These are phyloP conservation scores for Periophthalmus magnuspinnatus DNA, from an alignment of 2,797 vertebrate species.

Conservation along the genomic window DNA sequence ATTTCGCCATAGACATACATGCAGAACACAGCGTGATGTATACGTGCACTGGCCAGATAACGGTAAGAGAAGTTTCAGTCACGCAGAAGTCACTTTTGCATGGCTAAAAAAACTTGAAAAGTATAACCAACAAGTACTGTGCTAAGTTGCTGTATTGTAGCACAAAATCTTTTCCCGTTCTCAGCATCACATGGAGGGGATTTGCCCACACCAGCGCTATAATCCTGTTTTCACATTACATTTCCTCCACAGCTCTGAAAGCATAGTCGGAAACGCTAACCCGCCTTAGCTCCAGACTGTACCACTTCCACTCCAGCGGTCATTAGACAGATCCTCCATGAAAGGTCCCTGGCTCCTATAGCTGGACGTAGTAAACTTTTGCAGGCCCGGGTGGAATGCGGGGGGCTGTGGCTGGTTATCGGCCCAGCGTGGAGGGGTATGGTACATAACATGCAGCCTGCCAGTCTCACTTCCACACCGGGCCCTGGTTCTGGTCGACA, in stretches of 20 bases:
- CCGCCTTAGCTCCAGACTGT: constrained; percentile 6
- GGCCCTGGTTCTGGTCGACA: constrained; percentile 58
- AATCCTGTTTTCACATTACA: constrained; percentile 18
- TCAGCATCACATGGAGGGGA: constrained; percentile 2
- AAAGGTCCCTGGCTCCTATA: constrained; percentile 24
- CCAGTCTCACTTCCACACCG: constrained; percentile 42
- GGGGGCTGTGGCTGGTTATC: constrained; percentile 72
- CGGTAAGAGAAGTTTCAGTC: background rate
- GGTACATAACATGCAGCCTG: constrained; percentile 56
- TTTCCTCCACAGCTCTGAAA: constrained; percentile 13
- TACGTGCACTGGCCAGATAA: background rate
- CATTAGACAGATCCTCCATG: constrained; percentile 9
- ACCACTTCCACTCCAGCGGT: background rate
- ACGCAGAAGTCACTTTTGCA: too few species aligned
- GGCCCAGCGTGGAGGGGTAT: constrained; percentile 45
- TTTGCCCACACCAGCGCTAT: background rate
- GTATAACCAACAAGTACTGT: background rate
- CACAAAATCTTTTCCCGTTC: background rate
- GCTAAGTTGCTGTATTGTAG: background rate
- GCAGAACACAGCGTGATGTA: too few species aligned
- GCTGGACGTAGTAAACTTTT: constrained; percentile 33
- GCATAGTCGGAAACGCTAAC: constrained; percentile 8
- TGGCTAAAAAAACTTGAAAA: background rate
- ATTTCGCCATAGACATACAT: too few species aligned
- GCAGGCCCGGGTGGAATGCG: constrained; percentile 61